Evolutionary conservation across 2,888 invertebrate species (phyloP).

Genomic region (Epirrhoe tristata): DNA sequence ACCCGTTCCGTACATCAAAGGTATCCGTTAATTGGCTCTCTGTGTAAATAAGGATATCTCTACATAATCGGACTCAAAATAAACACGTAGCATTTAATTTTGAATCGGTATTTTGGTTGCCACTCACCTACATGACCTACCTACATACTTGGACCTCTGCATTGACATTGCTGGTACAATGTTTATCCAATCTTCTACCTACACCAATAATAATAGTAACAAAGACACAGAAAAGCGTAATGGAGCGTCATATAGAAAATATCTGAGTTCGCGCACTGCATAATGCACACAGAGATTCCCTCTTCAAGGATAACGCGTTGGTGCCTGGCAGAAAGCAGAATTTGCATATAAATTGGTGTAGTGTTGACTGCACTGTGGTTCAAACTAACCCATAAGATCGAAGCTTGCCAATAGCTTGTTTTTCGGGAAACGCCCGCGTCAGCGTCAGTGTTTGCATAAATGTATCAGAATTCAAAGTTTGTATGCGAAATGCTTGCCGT

Average conservation of each 20-base stretch:
- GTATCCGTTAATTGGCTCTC: constrained; percentile 72
- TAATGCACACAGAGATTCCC: constrained; percentile 61
- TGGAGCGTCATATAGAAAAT: constrained; percentile 48
- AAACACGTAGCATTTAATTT: constrained; percentile 41
- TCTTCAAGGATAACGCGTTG: constrained; percentile 61
- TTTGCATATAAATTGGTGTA: constrained; percentile 73
- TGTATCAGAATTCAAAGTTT: constrained; percentile 27
- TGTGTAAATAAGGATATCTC: constrained; percentile 52
- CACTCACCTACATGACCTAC: constrained; percentile 32
- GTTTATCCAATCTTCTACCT: constrained; percentile 29
- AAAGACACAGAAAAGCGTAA: constrained; percentile 46
- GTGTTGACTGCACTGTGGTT: constrained; percentile 45
- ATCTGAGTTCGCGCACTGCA: constrained; percentile 54
- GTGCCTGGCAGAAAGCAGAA: constrained; percentile 56
- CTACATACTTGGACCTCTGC: constrained; percentile 16
- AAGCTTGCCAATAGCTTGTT: constrained; percentile 42
- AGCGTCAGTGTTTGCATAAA: constrained; percentile 42
- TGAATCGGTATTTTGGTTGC: constrained; percentile 33
- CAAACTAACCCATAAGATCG: constrained; percentile 38
- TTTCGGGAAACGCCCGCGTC: constrained; percentile 37
- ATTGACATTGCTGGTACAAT: constrained; percentile 11
- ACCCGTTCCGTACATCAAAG: constrained; percentile 78
- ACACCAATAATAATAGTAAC: constrained; percentile 38
- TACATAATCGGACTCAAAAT: constrained; percentile 46
- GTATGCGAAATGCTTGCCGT: constrained; percentile 8